Percentiles rank a stretch among this genome's conserved stretches.
Evolutionary conservation across 2,888 invertebrate genomes (phyloP).

Genomic region (Diogma glabrata): DNA sequence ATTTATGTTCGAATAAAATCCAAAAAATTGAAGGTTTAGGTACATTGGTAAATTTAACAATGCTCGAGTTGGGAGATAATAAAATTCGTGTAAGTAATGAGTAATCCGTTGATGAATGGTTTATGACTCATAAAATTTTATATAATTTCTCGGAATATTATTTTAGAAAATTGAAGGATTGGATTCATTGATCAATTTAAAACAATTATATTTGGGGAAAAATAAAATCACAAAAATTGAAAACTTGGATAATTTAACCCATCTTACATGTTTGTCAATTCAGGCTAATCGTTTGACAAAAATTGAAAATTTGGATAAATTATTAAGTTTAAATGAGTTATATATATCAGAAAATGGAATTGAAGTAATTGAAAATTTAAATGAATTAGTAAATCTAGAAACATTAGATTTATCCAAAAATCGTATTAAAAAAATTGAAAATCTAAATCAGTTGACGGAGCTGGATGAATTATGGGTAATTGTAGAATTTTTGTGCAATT

Average conservation of each 20-base stretch:
- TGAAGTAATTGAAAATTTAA: slow-evolving; percentile 62
- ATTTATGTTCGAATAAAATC: slow-evolving; percentile 83
- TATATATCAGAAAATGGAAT: slow-evolving; percentile 93
- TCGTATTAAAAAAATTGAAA: slow-evolving; percentile 65
- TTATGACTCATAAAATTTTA: neutral
- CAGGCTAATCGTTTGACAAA: slow-evolving; percentile 83
- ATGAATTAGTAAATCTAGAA: slow-evolving; percentile 54
- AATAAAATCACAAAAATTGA: slow-evolving; percentile 87
- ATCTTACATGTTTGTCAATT: slow-evolving; percentile 70
- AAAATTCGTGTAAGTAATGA: slow-evolving; percentile 58
- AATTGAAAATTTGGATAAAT: slow-evolving; percentile 71
- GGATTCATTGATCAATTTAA: slow-evolving; percentile 58
- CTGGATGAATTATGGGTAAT: slow-evolving; percentile 91
- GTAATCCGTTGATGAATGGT: neutral
- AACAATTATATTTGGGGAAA: slow-evolving; percentile 79
- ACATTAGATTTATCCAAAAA: slow-evolving; percentile 89
- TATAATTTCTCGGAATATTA: slow-evolving; percentile 16
- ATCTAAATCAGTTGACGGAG: slow-evolving; percentile 60
- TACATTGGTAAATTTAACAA: slow-evolving; percentile 62
- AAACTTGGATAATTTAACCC: slow-evolving; percentile 59
- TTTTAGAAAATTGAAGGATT: slow-evolving; percentile 76
- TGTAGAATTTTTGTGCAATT: too few species aligned
- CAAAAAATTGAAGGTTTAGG: slow-evolving; percentile 76
- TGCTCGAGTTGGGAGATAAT: slow-evolving; percentile 93
- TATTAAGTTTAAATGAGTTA: slow-evolving; percentile 68